A percentile compares a stretch with the other conserved stretches of the same genome.
Conservation (phyloP, 2,888 invertebrate species). For the Bembecia ichneumoniformis region DNA sequence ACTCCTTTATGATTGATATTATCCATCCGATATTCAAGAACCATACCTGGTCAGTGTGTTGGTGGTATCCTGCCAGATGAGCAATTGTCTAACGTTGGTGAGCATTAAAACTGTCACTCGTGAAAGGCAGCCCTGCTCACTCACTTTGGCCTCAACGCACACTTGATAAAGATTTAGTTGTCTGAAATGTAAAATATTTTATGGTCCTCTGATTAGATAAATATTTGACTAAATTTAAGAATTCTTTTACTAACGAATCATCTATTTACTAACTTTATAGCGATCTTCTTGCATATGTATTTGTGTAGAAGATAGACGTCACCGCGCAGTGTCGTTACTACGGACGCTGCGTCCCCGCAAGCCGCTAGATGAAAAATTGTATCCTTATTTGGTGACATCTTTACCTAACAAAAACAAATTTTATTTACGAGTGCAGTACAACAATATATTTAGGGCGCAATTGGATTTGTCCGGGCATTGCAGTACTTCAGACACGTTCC, state of each 20-base stretch:
- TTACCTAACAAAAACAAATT: constrained; percentile 29
- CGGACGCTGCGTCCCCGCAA: constrained; percentile 79
- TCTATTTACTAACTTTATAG: constrained; percentile 55
- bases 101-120: constrained; percentile 76
- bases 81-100: constrained; percentile 74
- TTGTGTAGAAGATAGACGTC: constrained; percentile 80
- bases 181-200: constrained; percentile 21
- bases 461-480: too few relatives aligned
- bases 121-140: constrained; percentile 44
- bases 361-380: constrained; percentile 65
- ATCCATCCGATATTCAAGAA: too few relatives aligned
- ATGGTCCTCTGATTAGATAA: not conserved
- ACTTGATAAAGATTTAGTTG: constrained; percentile 58
- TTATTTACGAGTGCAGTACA: not conserved
- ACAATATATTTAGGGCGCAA: too few relatives aligned
- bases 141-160: constrained; percentile 59
- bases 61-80: constrained; percentile 77
- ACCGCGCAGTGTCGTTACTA: constrained; percentile 75
- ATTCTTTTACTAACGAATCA: too few relatives aligned
- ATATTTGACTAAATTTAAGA: too few relatives aligned
- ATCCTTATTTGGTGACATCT: constrained; percentile 60
- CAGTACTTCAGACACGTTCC: too few relatives aligned
- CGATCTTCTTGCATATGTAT: constrained; percentile 78
- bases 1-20: too few relatives aligned
- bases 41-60: constrained; percentile 64